Evolutionary conservation across 2,888 invertebrate species (phyloP), one percentile per base, ranked within the genome.

Genomic region (Lasioglossum calceatum): DNA sequence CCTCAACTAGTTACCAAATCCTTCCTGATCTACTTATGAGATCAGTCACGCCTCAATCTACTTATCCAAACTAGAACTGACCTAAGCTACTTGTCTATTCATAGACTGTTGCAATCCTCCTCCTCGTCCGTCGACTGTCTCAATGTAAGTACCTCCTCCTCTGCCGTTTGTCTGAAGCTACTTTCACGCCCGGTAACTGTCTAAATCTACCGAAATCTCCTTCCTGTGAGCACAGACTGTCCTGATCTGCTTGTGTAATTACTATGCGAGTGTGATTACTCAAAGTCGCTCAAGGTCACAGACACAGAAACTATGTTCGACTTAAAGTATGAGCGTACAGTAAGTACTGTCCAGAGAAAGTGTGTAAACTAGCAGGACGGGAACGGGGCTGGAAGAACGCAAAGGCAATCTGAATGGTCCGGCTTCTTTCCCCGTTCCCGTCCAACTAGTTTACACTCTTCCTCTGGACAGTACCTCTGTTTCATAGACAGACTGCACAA

Each of bases 31-130:
- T 54, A 54, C 54, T 54, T 54, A n/a, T 10, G 54, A 54, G 54
- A 54, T n/a, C 54, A n/a, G 54, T 54, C 54, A n/a, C 54, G n/a
- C 54, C 54, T 54, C 23, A 54, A 54, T 54, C 54, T 54, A 54
- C 54, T 54, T 54, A 54, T 54, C 10, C 23, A 54, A 54, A 54
- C 4, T 50, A 42, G 64, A 84, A 82, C 77, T 84, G 54, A 54
- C 54, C 54, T 54, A 54, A 54, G 54, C n/a, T 10, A n/a, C 54
- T 23, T 54, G n/a, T 54, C 54, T 54, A 54, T 54, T 23, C 54
- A 54, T 54, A 54, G 54, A 54, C 54, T 3, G 54, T n/a, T 54
- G 10, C 10, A 54, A n/a, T 54, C n/a, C n/a, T 54, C 10, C 23
- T n/a, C 54, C 23, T 54, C 23, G 54, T 54, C 54, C 10, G 54